Conservation (phyloP, 2,888 invertebrate genomes). For the Steromphala cineraria region DNA sequence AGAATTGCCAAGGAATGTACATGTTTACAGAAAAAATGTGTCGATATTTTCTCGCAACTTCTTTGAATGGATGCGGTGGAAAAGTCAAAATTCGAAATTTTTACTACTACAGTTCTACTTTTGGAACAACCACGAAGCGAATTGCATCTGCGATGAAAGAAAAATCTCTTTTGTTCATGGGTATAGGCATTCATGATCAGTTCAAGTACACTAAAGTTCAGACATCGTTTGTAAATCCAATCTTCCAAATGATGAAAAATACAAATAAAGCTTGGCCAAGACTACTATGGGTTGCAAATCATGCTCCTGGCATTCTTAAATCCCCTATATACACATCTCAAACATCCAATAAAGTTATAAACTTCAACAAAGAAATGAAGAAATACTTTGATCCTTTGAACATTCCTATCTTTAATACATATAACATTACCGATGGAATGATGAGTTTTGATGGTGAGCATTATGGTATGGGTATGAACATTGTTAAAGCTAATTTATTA, state of each 20-base stretch:
- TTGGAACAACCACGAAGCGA: not conserved
- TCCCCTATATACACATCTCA: slow-evolving; percentile 28
- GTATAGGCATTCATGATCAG: slow-evolving; percentile 33
- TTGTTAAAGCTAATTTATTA: slow-evolving; percentile 30
- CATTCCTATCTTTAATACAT: slow-evolving; percentile 35
- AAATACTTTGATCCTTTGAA: slow-evolving; percentile 3
- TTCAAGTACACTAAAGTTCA: slow-evolving; percentile 5
- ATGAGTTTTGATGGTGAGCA: slow-evolving; percentile 40
- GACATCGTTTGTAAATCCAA: not conserved
- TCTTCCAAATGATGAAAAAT: not conserved
- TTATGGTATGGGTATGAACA: slow-evolving; percentile 35
- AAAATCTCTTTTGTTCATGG: slow-evolving; percentile 28
- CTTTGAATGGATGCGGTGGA: not conserved
- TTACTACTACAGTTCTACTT: not conserved
- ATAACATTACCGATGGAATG: slow-evolving; percentile 33
- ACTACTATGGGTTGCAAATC: slow-evolving; percentile 31
- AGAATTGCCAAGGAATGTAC: slow-evolving; percentile 19
- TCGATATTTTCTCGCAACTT: not conserved
- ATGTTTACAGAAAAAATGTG: slow-evolving; percentile 36
- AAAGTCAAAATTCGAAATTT: not conserved
- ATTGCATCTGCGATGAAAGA: not conserved
- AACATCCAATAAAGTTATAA: slow-evolving; percentile 18
- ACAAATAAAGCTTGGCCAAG: slow-evolving; percentile 17
- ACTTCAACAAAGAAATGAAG: slow-evolving; percentile 25
- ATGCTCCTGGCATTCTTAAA: slow-evolving; percentile 36